Evolutionary conservation across 2,888 invertebrate species (phyloP).

Genomic region (Steinernema scapterisci): DNA sequence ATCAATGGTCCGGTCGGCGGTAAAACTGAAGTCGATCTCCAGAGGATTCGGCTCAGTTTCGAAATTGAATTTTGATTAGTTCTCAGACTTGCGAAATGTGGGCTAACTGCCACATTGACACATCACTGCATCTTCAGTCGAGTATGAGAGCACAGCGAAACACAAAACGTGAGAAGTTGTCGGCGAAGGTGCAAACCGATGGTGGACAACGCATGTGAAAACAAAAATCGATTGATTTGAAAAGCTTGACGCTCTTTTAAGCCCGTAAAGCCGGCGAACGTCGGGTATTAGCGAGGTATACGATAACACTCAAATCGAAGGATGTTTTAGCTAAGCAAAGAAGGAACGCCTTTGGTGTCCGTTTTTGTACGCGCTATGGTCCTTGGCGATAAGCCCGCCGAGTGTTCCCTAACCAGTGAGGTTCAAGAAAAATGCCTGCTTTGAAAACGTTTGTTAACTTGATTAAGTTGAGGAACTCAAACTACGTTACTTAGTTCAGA

Average conservation of each 20-base stretch:
- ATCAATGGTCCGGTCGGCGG: neutral
- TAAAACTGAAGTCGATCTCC: neutral
- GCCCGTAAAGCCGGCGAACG: too few species aligned
- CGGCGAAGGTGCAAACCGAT: neutral
- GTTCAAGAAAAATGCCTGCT: slow-evolving; percentile 1
- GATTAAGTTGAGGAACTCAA: too few species aligned
- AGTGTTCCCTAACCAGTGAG: slow-evolving; percentile 6
- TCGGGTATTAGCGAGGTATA: neutral
- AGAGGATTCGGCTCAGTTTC: neutral
- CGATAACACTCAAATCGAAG: neutral
- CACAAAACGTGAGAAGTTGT: neutral
- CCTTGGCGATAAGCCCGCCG: slow-evolving; percentile 20
- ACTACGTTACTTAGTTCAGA: too few species aligned
- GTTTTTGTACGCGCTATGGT: slow-evolving; percentile 24
- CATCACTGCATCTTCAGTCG: neutral
- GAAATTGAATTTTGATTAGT: slow-evolving; percentile 18
- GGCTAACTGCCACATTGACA: neutral
- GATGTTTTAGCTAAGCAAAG: neutral
- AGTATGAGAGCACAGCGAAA: neutral
- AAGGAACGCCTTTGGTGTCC: neutral
- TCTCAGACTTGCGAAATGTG: neutral
- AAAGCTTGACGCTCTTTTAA: too few species aligned
- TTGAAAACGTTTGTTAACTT: too few species aligned
- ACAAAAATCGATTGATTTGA: neutral
- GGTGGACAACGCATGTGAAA: neutral